Evolutionary conservation across 2,888 invertebrate genomes (phyloP).

Genomic region (Pterobdella sp.): DNA sequence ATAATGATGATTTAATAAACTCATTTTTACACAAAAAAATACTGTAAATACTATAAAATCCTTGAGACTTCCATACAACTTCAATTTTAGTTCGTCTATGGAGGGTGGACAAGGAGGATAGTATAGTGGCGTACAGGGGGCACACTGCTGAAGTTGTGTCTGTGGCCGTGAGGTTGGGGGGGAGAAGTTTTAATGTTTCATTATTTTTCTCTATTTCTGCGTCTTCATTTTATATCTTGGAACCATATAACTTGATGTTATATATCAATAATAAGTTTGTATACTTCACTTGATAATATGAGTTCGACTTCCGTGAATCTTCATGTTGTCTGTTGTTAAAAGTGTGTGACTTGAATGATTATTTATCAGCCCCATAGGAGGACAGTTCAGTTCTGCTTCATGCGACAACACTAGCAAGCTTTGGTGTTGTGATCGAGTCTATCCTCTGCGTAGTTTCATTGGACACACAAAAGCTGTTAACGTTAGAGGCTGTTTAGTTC

Average conservation of each 20-base stretch:
- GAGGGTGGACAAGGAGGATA: conserved; percentile 90
- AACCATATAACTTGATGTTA: too few species aligned
- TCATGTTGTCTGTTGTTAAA: too few species aligned
- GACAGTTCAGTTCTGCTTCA: conserved; percentile 77
- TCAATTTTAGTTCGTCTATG: conserved; percentile 66
- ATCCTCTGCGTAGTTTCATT: conserved; percentile 72
- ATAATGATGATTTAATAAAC: too few species aligned
- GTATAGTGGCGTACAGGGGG: conserved; percentile 80
- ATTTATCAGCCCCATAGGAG: conserved; percentile 81
- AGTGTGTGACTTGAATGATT: too few species aligned
- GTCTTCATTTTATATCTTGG: too few species aligned
- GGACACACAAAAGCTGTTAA: conserved; percentile 83
- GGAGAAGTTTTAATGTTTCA: background rate
- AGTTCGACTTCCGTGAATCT: too few species aligned
- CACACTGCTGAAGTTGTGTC: conserved; percentile 86
- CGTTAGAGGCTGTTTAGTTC: conserved; percentile 55
- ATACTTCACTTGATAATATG: too few species aligned
- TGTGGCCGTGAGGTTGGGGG: conserved; percentile 57
- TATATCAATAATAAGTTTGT: too few species aligned
- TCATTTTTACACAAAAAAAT: too few species aligned
- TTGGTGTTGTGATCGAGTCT: conserved; percentile 73
- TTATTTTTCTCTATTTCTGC: conserved; percentile 5
- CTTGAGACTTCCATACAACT: too few species aligned
- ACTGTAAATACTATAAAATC: too few species aligned
- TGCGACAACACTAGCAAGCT: conserved; percentile 71